Conservation (phyloP, 1,140 invertebrate genomes). For the Mactra quadrangularis region DNA sequence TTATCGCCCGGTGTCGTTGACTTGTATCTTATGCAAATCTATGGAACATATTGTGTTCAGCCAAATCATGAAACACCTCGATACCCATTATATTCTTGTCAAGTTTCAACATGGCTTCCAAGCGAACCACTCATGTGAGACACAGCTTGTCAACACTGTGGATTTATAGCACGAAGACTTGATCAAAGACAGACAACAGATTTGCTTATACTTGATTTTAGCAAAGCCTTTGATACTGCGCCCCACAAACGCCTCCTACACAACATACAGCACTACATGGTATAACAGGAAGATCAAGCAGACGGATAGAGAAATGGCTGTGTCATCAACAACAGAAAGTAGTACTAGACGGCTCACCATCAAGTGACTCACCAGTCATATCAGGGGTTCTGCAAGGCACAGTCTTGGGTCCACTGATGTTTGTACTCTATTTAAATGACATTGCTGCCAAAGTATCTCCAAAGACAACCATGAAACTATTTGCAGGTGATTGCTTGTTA, state of each 20-base stretch:
- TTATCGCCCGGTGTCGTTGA: constrained; percentile 64
- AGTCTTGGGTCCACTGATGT: no score
- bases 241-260: constrained; percentile 46
- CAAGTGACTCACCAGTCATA: not conserved
- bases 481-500: not conserved
- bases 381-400: constrained; percentile 53
- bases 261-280: constrained; percentile 50
- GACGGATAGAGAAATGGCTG: constrained; percentile 51
- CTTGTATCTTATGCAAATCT: constrained; percentile 57
- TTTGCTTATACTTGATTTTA: constrained; percentile 53
- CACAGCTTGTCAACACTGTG: constrained; percentile 27
- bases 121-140: constrained; percentile 32
- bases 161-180: constrained; percentile 10
- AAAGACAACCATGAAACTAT: not conserved
- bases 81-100: constrained; percentile 29
- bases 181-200: constrained; percentile 19
- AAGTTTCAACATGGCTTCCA: constrained; percentile 62
- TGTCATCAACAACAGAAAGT: constrained; percentile 39
- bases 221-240: constrained; percentile 66
- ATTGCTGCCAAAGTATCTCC: not conserved
- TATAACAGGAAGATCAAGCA: constrained; percentile 24
- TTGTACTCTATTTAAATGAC: constrained; percentile 13
- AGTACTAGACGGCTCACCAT: constrained; percentile 51
- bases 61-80: constrained; percentile 57
- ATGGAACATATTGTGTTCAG: constrained; percentile 60